phyloP scores from a whole-genome alignment of 2,113 vertebrate species.

The Prinia subflava region DNA sequence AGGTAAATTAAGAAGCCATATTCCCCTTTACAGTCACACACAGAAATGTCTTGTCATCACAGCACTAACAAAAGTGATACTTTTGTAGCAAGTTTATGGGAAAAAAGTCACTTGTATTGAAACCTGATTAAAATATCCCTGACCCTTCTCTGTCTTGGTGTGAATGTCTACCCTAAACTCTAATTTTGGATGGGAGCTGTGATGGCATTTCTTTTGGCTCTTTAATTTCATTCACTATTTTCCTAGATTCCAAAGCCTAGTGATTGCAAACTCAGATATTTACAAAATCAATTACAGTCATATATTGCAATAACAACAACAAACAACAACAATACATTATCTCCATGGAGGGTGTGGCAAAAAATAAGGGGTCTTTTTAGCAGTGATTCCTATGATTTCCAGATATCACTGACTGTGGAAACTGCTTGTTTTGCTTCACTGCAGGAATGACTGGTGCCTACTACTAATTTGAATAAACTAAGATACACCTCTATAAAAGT shows the following conservation, averaged over 20 bases:
- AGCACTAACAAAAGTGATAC: neutral
- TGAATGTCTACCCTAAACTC: neutral
- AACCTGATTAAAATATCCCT: neutral
- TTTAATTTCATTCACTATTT: neutral
- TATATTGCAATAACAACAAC: neutral
- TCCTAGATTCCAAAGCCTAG: neutral
- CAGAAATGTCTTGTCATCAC: neutral
- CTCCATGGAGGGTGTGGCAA: neutral
- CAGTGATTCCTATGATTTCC: neutral
- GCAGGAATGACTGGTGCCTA: neutral
- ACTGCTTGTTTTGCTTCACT: neutral
- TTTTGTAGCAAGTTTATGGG: neutral
- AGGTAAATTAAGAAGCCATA: neutral
- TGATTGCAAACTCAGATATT: neutral
- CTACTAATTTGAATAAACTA: neutral
- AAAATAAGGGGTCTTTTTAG: neutral
- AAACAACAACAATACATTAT: neutral
- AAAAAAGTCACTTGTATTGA: neutral
- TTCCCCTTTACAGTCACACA: neutral
- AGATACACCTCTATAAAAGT: neutral
- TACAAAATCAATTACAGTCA: neutral
- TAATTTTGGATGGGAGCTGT: neutral
- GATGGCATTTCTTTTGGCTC: neutral
- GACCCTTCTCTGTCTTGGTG: neutral
- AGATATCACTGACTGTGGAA: neutral